Evolutionary conservation across 2,113 vertebrate genomes (phyloP).

Genomic region (Dascyllus trimaculatus): DNA sequence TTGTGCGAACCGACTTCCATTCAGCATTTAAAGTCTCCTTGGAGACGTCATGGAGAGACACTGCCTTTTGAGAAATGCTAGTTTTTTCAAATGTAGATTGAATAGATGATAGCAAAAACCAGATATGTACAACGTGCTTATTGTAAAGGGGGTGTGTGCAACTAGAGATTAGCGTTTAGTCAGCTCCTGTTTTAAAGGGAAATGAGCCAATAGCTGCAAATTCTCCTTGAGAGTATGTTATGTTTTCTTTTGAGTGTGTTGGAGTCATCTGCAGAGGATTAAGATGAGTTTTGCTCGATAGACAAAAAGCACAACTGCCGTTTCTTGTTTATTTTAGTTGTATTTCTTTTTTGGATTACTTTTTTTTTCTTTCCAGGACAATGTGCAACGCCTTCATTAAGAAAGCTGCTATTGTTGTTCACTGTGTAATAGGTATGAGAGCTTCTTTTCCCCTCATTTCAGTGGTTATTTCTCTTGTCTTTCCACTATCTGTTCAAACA

Average conservation of each 20-base stretch:
- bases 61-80: slow-evolving; percentile 71
- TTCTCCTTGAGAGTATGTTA: slow-evolving; percentile 31
- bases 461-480: slow-evolving; percentile 31
- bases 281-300: slow-evolving; percentile 58
- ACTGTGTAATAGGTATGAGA: slow-evolving; percentile 69
- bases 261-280: slow-evolving; percentile 51
- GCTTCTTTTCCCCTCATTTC: slow-evolving; percentile 46
- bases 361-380: slow-evolving; percentile 56
- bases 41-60: slow-evolving; percentile 51
- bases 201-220: slow-evolving; percentile 50
- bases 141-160: slow-evolving; percentile 79
- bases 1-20: slow-evolving; percentile 56
- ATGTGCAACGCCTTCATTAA: slow-evolving; percentile 78
- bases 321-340: slow-evolving; percentile 51
- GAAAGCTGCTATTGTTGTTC: slow-evolving; percentile 88
- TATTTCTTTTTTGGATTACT: slow-evolving; percentile 35
- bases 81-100: slow-evolving; percentile 63
- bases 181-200: slow-evolving; percentile 64
- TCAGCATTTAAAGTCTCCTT: slow-evolving; percentile 54
- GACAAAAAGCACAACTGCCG: slow-evolving; percentile 83
- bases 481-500: slow-evolving; percentile 62
- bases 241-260: slow-evolving; percentile 22
- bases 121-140: slow-evolving; percentile 58
- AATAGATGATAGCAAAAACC: slow-evolving; percentile 50
- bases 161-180: slow-evolving; percentile 69